Evolutionary conservation across 2,113 vertebrate species (phyloP), one percentile per base, ranked within the genome.

Genomic region (Colistium nudipinnis): DNA sequence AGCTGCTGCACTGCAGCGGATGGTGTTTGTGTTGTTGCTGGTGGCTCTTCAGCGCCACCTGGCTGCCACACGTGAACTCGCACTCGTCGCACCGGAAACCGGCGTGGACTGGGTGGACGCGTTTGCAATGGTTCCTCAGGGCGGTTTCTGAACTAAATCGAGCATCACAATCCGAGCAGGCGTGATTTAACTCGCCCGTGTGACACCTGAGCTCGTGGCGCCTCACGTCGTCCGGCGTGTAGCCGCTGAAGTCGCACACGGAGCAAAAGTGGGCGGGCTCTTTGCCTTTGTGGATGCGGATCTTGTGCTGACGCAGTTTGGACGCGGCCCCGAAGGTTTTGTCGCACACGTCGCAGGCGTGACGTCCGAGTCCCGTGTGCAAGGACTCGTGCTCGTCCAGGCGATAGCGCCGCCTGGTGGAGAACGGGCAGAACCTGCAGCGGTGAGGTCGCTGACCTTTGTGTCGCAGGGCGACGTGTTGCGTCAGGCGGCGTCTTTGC

Each of bases 241-340:
- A 98, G 83, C 95, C 94, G 9, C 93, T 90, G 49, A 98, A 98
- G 88, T 98, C 97, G 0, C 97, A 99, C 36, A 94, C 88, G 0
- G 87, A 83, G 78, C 97, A 99, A 83, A 95, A 96, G 73, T 98
- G 96, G 0, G 95, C 92, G 11, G 96, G 94, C 0, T 84, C 94
- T 72, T 95, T 96, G 51, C 97, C 95, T n/a, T n/a, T n/a, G 0
- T 99, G 97, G n/a, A 98, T 94, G 2, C 97, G 92, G 22, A 92
- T 78, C 45, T 81, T 94, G 83, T 99, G 97, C 62, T 97, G 89
- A 10, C 95, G 95, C 59, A 98, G 82, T 82, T 98, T 98, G 38
- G 95, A 94, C 77, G 93, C 91, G n/a, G 95, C 94, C 20, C 96
- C 96, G 0, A 98, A 98, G 2, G 96, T 97, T 70, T 95, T 96